These are phyloP conservation scores for Argopecten irradians DNA, from an alignment of 1,140 invertebrate species.

Conservation along the genomic window DNA sequence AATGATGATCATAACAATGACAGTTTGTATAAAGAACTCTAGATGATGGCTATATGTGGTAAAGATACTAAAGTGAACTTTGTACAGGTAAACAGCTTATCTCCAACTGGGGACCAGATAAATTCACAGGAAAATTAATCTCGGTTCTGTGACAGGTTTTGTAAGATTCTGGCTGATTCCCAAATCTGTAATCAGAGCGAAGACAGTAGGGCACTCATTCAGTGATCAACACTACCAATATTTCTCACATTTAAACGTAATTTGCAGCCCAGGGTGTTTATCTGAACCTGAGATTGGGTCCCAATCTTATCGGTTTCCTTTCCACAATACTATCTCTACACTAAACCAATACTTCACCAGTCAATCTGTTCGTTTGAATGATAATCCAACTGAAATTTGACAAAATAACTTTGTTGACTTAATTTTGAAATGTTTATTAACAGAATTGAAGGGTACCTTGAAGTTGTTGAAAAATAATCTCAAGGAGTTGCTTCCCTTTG, in stretches of 20 bases:
- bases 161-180: not conserved
- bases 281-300: not conserved
- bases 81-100: not conserved
- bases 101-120: not conserved
- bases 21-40: not conserved
- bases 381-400: not conserved
- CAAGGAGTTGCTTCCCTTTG: not conserved
- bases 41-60: not conserved
- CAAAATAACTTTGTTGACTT: constrained; percentile 18
- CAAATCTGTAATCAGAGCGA: not conserved
- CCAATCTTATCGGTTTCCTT: not conserved
- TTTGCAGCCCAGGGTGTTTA: not conserved
- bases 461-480: not conserved
- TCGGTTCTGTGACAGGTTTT: not conserved
- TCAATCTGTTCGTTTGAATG: not conserved
- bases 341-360: not conserved
- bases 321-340: not conserved
- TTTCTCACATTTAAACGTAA: constrained; percentile 18
- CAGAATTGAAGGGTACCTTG: not conserved
- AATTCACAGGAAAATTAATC: constrained; percentile 3
- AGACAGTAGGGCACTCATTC: not conserved
- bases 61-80: not conserved
- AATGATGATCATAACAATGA: not conserved
- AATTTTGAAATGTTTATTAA: constrained; percentile 12
- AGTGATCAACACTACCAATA: not conserved